Evolutionary conservation across 1,140 invertebrate species (phyloP), one percentile per base, ranked within the genome.

Genomic region (Ptiloglossa arizonensis): DNA sequence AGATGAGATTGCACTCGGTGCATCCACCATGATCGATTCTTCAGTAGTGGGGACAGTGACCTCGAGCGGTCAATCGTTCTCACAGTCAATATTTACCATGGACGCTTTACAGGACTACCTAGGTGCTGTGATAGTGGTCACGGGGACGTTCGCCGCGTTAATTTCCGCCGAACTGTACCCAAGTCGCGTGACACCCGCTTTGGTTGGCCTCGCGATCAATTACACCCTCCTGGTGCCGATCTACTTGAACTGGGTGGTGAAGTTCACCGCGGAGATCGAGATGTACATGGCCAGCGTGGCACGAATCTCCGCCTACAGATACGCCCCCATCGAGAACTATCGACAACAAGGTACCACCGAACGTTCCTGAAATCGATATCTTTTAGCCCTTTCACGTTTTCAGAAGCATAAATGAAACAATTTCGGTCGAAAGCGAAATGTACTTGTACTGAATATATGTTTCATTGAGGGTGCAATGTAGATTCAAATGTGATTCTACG

Each of bases 161-260:
- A 88, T 94, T 62, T 94, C 94, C 59, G 94, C 93, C 4, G 88
- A 93, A 63, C 79, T 94, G 24, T 92, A 93, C 68, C 93, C 94
- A 0, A 87, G 90, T 67, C 89, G 93, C 19, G 93, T 95, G 3
- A 94, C 94, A 44, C 94, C 94, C 1, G 94, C 95, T 17, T 89
- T 95, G 71, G 94, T 96, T 41, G 96, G 96, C 4, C 90, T 97
- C 70, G 95, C 96, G 44, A 95, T 97, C 80, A 95, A 96, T 86
- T 97, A 97, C 90, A 95, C 96, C n/a, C 94, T 97, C 24, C 91
- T 97, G 64, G 94, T 97, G 73, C 96, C 96, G 22, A 95, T 96
- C 82, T 97, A 97, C 90, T 93, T 97, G 52, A 96, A 96, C 86
- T 96, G 96, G 95, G 95, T 97, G 59, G 96, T 97, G 70, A 96